These are phyloP conservation scores for Bedellia somnulentella DNA, from an alignment of 2,888 invertebrate genomes.

Conservation along the genomic window DNA sequence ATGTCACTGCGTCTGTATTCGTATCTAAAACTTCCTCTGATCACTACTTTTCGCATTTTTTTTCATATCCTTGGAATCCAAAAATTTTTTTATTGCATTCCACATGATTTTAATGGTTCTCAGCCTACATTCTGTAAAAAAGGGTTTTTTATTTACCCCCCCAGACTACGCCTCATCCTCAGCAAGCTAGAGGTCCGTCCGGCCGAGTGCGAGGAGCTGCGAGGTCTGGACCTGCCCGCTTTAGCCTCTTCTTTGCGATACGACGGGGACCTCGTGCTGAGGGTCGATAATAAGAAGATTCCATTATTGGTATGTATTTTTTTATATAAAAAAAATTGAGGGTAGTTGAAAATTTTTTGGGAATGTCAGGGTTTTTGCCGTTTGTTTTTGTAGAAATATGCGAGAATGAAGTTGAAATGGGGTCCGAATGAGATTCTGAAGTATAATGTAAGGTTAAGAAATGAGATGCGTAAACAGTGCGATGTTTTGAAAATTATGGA, in stretches of 20 bases:
- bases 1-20: too few species aligned
- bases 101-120: too few species aligned
- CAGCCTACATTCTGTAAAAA: neutral
- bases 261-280: slow-evolving; percentile 34
- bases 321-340: neutral
- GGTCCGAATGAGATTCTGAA: too few species aligned
- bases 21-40: too few species aligned
- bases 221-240: slow-evolving; percentile 33
- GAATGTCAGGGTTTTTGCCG: neutral
- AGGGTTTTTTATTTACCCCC: neutral
- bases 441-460: too few species aligned
- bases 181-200: slow-evolving; percentile 33
- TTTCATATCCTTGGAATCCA: too few species aligned
- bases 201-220: slow-evolving; percentile 33
- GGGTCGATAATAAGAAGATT: slow-evolving; percentile 38
- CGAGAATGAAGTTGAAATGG: too few species aligned
- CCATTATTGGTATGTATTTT: slow-evolving; percentile 28
- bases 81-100: too few species aligned
- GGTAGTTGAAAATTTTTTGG: neutral
- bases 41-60: too few species aligned
- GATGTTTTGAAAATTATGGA: too few species aligned
- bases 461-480: too few species aligned
- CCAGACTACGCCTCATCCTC: slow-evolving; percentile 37
- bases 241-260: slow-evolving; percentile 22
- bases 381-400: too few species aligned